Evolutionary conservation across 35 echinoderm and acorn worm genomes (phyloP), one percentile per base, ranked within the genome.

Genomic region (Lytechinus pictus): DNA sequence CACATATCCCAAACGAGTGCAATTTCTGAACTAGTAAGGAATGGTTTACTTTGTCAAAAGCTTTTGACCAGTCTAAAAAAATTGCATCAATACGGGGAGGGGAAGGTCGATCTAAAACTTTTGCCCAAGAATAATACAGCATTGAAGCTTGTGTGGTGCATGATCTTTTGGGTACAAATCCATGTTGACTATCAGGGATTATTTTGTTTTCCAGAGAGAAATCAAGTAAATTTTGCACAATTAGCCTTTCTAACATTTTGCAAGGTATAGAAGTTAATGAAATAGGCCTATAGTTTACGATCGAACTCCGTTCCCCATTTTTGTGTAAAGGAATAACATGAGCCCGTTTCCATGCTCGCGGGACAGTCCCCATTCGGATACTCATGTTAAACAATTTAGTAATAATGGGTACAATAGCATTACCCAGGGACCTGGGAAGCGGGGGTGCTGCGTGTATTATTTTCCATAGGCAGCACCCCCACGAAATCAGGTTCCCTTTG

Each of bases 1-100:
- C 86, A 54, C 94, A 95, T 16, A 95, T 88, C 8, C 9, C 71
- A 52, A 52, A 95, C 14, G 33, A 29, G 52, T 87, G 94, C 11
- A 95, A 13, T 87, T 95, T 95, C 66, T 86, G 28, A 7, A 86
- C 6, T 28, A 86, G 54, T 10, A 95, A 19, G 6, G 28, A 86
- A 54, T 95, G 72, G 88, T 87, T 86, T 14, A 86, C 72, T 52
- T 86, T 44, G 52, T 95, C 86, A 95, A 95, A 95, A 52, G 94
- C 94, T 52, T 86, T 71, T 29, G 54, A 9, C 54, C 5, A 55
- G 29, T 55, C 92, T 54, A 94, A 61, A 28, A 94, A 94, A 1
- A 94, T 55, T 54, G 53, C 52, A 55, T 94, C 92, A 56, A 94
- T 94, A 9, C 92, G 8, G 92, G 52, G 29, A 19, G 86, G 60